Evolutionary conservation across 2,113 vertebrate genomes (phyloP).

Genomic region (Ondatra zibethicus): DNA sequence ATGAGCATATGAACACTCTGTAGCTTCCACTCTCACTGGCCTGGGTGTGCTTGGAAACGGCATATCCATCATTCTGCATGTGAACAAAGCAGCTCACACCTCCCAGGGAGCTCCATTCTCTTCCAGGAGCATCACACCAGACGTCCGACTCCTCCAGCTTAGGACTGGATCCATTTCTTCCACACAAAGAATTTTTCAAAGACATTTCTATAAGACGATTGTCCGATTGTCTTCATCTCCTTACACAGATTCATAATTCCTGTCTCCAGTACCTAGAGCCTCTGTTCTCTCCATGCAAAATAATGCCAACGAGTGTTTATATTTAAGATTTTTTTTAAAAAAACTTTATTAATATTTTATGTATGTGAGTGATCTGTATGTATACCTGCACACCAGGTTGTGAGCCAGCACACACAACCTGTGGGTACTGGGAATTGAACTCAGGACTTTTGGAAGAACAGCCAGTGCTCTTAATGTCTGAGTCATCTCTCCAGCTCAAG

Average conservation of each 20-base stretch:
- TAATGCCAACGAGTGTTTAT: background rate
- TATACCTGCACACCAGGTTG: too few relatives aligned
- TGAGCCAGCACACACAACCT: too few relatives aligned
- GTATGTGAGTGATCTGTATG: too few relatives aligned
- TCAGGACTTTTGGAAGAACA: too few relatives aligned
- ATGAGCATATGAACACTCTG: background rate
- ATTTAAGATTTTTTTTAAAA: background rate
- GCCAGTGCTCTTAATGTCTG: too few relatives aligned
- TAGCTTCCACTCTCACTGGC: background rate
- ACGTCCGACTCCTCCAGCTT: background rate
- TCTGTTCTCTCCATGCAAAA: background rate
- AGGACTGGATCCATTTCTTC: background rate
- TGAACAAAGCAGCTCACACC: background rate
- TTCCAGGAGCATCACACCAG: background rate
- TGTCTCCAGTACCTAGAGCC: background rate
- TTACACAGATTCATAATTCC: background rate
- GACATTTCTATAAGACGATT: background rate
- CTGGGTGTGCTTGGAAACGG: background rate
- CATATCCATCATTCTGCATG: background rate
- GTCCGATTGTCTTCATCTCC: background rate
- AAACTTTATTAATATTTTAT: too few relatives aligned
- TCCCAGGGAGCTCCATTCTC: background rate
- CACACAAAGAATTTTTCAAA: background rate
- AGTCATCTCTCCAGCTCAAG: too few relatives aligned
- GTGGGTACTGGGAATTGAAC: too few relatives aligned